Base-by-base conservation (phyloP, 2,797 vertebrate genomes). In the Taenioides sp. region DNA sequence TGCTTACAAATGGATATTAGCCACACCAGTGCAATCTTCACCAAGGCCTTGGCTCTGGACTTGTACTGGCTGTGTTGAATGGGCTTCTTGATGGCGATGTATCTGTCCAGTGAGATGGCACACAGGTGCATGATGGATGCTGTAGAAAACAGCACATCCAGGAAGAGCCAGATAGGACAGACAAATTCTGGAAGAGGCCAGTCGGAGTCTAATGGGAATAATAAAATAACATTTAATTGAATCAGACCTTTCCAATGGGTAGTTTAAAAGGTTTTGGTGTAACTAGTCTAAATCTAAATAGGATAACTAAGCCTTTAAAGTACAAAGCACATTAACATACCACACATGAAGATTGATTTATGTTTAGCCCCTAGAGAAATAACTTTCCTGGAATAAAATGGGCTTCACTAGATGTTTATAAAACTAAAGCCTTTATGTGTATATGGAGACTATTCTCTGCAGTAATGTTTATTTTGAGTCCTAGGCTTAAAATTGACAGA, bases 71-170 rank as follows among this genome's bases (percentile, higher is more conserved):
- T 99, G 86, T 98, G 96, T 84, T 98, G 97, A 71, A 99, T 99
- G 71, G 98, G 98, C 89, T 95, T 99, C 93, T 99, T 99, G 85
- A 99, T 99, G 1, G 97, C 98, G 70, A 99, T 94, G 66, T 98
- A 99, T 70, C 97, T 97, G 88, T 99, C 98, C 79, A 99, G 91
- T 34, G 98, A 99, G 92, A 99, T 99, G 89, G 98, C 97, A 40
- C 98, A 99, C 72, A 99, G 95, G 79, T 99, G 98, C 96, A 99
- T 97, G 87, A 99, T 99, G 80, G 98, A 99, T 28, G 98, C 97
- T 0, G 98, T 99, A 73, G 97, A 99, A 88, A 99, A 99, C 81
- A 99, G 94, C 84, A 99, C 97, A 0, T 99, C 97, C 23, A 99
- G 94, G 87, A 99, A 99, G 80, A 99, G 92, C 98, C 98, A 99